phyloP scores from a whole-genome alignment of 2,797 vertebrate genomes.

The Tapera naevia region DNA sequence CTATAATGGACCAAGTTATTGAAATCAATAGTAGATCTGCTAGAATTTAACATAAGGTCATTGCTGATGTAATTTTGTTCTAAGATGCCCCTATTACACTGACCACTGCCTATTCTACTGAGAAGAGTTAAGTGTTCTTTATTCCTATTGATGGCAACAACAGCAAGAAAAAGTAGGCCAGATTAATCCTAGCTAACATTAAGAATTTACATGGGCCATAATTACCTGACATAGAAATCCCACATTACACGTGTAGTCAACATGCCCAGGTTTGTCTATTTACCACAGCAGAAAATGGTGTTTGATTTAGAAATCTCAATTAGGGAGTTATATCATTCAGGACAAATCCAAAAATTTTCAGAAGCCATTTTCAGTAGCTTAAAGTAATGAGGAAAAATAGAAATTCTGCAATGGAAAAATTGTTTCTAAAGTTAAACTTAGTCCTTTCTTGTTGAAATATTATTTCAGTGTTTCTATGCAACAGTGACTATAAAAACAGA shows the following conservation, averaged over 20 bases:
- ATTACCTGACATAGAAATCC: not conserved
- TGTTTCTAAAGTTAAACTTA: not conserved
- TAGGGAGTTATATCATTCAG: not conserved
- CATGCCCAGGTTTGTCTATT: not conserved
- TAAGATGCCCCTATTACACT: fast-evolving
- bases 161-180: not conserved
- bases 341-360: not conserved
- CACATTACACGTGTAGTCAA: not conserved
- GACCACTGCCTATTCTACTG: not conserved
- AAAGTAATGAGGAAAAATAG: not conserved
- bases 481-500: not conserved
- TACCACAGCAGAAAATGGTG: not conserved
- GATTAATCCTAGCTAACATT: not conserved
- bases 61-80: not conserved
- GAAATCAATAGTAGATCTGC: not conserved
- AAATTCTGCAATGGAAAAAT: not conserved
- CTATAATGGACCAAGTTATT: not conserved
- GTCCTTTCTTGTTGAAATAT: not conserved
- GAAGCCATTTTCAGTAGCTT: not conserved
- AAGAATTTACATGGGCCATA: not conserved
- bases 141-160: not conserved
- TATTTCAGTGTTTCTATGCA: not conserved
- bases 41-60: not conserved
- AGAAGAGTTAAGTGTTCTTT: not conserved
- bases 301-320: not conserved